Conservation (phyloP, 2,113 vertebrate genomes). For the Psephotus haematonotus region DNA sequence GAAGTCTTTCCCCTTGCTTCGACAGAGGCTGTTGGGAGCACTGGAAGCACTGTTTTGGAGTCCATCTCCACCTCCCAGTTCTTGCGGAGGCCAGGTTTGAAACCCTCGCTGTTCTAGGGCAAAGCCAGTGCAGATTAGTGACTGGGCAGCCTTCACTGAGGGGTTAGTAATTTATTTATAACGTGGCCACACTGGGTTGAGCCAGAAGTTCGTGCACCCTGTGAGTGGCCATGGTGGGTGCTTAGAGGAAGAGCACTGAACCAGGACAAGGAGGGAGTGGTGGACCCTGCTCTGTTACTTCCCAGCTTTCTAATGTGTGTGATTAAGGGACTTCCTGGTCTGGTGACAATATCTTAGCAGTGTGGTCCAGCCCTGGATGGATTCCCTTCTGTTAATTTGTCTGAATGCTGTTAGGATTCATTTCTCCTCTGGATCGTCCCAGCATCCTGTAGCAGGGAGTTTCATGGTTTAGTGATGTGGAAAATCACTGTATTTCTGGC, state of each 20-base stretch:
- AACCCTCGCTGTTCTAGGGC: neutral
- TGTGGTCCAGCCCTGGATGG: neutral
- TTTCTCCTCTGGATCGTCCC: neutral
- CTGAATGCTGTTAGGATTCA: neutral
- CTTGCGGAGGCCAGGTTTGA: neutral
- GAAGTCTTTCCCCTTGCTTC: neutral
- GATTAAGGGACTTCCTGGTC: neutral
- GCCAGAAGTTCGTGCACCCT: fast-evolving
- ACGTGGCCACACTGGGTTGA: neutral
- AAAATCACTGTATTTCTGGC: neutral
- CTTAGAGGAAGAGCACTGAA: neutral
- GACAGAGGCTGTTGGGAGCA: neutral
- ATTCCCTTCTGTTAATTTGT: neutral
- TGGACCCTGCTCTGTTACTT: neutral
- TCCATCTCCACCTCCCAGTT: neutral
- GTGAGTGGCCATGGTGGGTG: fast-evolving
- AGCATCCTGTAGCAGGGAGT: neutral
- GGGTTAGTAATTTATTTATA: neutral
- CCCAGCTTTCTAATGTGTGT: neutral
- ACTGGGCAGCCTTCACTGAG: neutral
- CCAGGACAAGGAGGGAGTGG: neutral
- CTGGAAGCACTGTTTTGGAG: fast-evolving
- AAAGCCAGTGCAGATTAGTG: neutral
- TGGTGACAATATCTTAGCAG: neutral
- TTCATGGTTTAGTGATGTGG: neutral